Evolutionary conservation across 2,888 invertebrate genomes (phyloP), one percentile per base, ranked within the genome.

Genomic region (Pterobdella sp.): DNA sequence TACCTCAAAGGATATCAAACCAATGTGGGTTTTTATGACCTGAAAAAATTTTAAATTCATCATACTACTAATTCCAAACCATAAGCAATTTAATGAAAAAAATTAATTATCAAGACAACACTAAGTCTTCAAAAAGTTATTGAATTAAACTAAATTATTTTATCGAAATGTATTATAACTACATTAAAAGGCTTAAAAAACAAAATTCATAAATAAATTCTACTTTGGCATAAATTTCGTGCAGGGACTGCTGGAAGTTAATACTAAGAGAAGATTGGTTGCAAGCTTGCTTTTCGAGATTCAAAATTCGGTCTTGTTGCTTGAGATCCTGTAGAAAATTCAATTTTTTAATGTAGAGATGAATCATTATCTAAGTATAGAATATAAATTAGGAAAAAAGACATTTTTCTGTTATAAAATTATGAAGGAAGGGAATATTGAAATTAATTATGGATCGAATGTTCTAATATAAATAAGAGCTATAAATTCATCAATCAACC

Each of bases 11-110:
- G 73, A 32, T 73, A 77, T 75, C 72, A 77, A 72, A 42, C 64
- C 66, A 49, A 77, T 49, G 68, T 77, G 77, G 42, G 76, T 74
- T 75, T 77, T 76, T n/a, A 77, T 74, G 73, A 76, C 66, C 76
- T 77, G 72, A 42, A n/a, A 26, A 22, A 29, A 63, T 26, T 63
- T 10, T 7, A 63, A 63, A 63, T 26, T 26, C 31, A 14, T 14
- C 10, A 14, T 14, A 10, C 31, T 4, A 14, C 7, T 10, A 63
- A 63, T 14, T 7, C n/a, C 7, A 29, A 63, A n/a, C n/a, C 63
- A 63, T 7, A 63, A n/a, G 7, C 63, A 63, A 7, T 14, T 42
- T 14, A 42, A 63, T 29, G 31, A 63, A 63, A 26, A 63, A 26
- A 63, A 26, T 63, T 63, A 63, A 63, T n/a, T 63, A 7, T 26